Evolutionary conservation across 1,140 invertebrate species (phyloP).

Genomic region (Diuraphis noxia): DNA sequence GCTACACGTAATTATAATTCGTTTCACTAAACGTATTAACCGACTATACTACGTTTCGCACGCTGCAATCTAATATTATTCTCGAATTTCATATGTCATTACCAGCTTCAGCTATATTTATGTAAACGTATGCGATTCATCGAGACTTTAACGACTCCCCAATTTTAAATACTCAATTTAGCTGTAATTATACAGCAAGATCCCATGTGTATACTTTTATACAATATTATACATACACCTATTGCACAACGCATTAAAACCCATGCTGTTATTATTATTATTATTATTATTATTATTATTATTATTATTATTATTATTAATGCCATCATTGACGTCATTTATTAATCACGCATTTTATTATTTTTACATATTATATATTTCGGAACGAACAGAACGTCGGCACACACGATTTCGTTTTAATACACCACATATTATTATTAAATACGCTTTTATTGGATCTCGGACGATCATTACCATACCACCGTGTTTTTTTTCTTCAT

Average conservation of each 20-base stretch:
- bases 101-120: neutral
- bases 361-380: neutral
- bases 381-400: neutral
- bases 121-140: neutral
- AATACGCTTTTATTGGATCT: conserved; percentile 12
- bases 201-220: neutral
- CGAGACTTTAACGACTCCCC: neutral
- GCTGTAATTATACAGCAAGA: neutral
- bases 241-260: neutral
- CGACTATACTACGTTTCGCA: neutral
- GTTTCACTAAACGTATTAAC: neutral
- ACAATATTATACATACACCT: neutral
- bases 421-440: conserved; percentile 2
- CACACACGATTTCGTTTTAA: conserved; percentile 12
- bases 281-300: conserved; percentile 9
- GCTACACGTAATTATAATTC: neutral
- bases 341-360: conserved; percentile 8
- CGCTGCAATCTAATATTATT: neutral
- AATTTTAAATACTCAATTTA: conserved; percentile 13
- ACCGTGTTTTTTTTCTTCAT: neutral
- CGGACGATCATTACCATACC: conserved; percentile 37
- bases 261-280: neutral
- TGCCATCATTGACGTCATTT: neutral
- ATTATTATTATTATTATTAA: neutral
- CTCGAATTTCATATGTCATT: neutral